phyloP scores from a whole-genome alignment of 2,797 vertebrate genomes.

The Gobio occitaniae region DNA sequence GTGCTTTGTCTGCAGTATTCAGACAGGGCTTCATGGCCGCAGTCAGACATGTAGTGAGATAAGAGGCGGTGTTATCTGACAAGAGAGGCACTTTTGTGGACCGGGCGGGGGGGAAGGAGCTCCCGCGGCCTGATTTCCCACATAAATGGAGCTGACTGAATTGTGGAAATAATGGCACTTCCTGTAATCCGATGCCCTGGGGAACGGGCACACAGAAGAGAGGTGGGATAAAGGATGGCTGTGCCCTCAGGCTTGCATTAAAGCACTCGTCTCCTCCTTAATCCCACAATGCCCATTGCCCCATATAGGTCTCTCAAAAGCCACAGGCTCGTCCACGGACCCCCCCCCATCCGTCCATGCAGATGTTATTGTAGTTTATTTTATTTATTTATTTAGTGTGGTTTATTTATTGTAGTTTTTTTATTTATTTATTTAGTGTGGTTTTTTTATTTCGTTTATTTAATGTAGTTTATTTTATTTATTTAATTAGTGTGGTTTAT shows the following conservation, averaged over 20 bases:
- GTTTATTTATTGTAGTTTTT: too few species aligned
- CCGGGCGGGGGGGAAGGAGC: slow-evolving; percentile 34
- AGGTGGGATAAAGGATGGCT: slow-evolving; percentile 69
- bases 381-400: too few species aligned
- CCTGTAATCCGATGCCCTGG: slow-evolving; percentile 68
- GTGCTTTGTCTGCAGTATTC: slow-evolving; percentile 60
- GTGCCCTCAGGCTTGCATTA: slow-evolving; percentile 68
- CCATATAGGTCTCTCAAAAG: slow-evolving; percentile 52
- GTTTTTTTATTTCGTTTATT: too few species aligned
- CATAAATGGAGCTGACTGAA: slow-evolving; percentile 63
- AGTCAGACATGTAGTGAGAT: slow-evolving; percentile 65
- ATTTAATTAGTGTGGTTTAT: too few species aligned
- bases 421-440: too few species aligned
- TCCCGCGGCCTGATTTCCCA: slow-evolving; percentile 64
- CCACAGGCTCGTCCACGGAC: not conserved
- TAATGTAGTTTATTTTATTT: too few species aligned
- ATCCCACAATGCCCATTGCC: slow-evolving; percentile 63
- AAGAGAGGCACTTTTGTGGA: slow-evolving; percentile 57
- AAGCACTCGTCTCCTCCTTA: slow-evolving; percentile 64
- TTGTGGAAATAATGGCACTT: slow-evolving; percentile 68
- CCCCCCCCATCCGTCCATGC: not conserved
- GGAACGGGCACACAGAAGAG: slow-evolving; percentile 34
- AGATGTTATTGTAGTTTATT: not conserved
- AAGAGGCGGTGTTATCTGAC: slow-evolving; percentile 57
- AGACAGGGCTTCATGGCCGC: slow-evolving; percentile 54